Percentiles rank a stretch among this genome's conserved stretches.
phyloP scores from a whole-genome alignment of 2,113 vertebrate genomes.

The Semnornis frantzii region DNA sequence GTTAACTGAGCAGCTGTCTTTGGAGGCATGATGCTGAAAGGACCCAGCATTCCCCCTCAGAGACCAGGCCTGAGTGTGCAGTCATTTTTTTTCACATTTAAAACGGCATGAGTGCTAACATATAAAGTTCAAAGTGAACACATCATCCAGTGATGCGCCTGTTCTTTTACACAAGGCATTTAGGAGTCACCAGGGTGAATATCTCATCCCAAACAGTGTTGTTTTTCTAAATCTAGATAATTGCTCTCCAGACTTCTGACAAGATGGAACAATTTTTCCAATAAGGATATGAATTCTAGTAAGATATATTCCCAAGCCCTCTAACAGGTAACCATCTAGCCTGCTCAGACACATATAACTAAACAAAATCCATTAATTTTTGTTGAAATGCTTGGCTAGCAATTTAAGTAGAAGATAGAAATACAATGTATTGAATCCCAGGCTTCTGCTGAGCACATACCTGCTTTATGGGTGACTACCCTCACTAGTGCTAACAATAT shows the following conservation, averaged over 20 bases:
- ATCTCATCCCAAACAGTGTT: background rate
- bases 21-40: background rate
- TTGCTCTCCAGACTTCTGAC: background rate
- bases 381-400: background rate
- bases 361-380: background rate
- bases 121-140: background rate
- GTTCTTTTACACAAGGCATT: background rate
- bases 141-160: background rate
- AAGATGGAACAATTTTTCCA: background rate
- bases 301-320: background rate
- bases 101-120: background rate
- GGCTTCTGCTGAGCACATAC: background rate
- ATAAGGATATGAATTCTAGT: background rate
- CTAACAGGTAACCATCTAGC: background rate
- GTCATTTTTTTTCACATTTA: background rate
- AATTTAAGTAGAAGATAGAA: background rate
- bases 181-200: background rate
- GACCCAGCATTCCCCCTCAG: background rate
- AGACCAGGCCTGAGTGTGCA: background rate
- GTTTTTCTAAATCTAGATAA: background rate
- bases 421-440: background rate
- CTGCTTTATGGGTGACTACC: background rate
- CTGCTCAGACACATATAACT: background rate
- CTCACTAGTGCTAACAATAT: background rate
- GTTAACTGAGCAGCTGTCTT: conserved; percentile 54